phyloP scores from a whole-genome alignment of 2,797 vertebrate genomes.

The Chelon auratus region DNA sequence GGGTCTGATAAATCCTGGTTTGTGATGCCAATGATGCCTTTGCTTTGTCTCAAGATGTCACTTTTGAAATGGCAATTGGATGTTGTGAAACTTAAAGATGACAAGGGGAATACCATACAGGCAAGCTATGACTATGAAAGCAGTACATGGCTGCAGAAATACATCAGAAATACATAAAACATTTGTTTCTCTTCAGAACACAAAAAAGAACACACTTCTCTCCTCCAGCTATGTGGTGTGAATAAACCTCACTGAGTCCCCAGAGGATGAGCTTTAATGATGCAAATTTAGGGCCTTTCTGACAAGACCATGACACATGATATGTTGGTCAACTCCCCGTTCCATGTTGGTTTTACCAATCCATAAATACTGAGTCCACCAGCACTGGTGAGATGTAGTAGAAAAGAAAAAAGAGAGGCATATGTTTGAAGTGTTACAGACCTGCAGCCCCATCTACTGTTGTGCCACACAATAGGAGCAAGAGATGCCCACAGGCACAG shows the following conservation, averaged over 20 bases:
- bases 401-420: constrained; percentile 29
- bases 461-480: constrained; percentile 61
- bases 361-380: constrained; percentile 76
- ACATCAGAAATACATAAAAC: constrained; percentile 31
- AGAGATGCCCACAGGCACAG: constrained; percentile 54
- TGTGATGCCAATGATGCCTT: constrained; percentile 63
- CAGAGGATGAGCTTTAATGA: constrained; percentile 70
- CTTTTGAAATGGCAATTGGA: constrained; percentile 51
- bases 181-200: constrained; percentile 30
- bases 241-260: constrained; percentile 75
- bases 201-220: constrained; percentile 54
- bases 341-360: constrained; percentile 78
- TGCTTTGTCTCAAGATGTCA: constrained; percentile 55
- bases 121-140: constrained; percentile 44
- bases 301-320: constrained; percentile 80
- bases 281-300: constrained; percentile 80
- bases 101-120: constrained; percentile 43
- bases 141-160: constrained; percentile 30
- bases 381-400: constrained; percentile 60
- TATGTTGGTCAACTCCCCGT: constrained; percentile 78
- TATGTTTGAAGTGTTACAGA: constrained; percentile 61
- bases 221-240: constrained; percentile 73
- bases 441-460: constrained; percentile 84
- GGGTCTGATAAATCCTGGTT: constrained; percentile 69
- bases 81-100: constrained; percentile 51